phyloP scores from a whole-genome alignment of 2,113 vertebrate genomes.

The Aptenodytes forsteri region DNA sequence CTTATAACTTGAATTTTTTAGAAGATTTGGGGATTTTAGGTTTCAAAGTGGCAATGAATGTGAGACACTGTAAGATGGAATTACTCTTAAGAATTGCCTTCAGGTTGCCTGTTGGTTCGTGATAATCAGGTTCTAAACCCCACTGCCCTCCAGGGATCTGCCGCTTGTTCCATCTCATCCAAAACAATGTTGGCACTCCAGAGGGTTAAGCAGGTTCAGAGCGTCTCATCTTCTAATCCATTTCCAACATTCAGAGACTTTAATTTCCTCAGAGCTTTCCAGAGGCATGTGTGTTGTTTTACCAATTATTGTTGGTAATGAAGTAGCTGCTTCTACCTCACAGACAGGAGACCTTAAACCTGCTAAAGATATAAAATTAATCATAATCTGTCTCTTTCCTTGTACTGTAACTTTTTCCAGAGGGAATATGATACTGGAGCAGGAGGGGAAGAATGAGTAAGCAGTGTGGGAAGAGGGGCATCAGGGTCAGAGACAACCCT shows the following conservation, averaged over 20 bases:
- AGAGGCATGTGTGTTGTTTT: neutral
- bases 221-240: neutral
- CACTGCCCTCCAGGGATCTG: neutral
- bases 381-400: neutral
- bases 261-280: slow-evolving; percentile 3
- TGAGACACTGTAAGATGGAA: neutral
- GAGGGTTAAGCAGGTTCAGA: neutral
- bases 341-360: neutral
- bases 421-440: neutral
- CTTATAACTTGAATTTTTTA: slow-evolving; percentile 11
- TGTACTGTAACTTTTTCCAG: neutral
- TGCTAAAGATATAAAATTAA: neutral
- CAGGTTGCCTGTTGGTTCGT: neutral
- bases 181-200: neutral
- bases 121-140: neutral
- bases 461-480: neutral
- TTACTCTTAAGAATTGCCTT: neutral
- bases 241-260: neutral
- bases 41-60: neutral
- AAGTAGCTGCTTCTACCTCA: neutral
- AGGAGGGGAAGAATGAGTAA: neutral
- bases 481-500: neutral
- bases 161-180: neutral
- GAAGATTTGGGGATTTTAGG: neutral
- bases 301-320: neutral